phyloP scores from a whole-genome alignment of 2,888 invertebrate genomes.

The Tachina lurida region DNA sequence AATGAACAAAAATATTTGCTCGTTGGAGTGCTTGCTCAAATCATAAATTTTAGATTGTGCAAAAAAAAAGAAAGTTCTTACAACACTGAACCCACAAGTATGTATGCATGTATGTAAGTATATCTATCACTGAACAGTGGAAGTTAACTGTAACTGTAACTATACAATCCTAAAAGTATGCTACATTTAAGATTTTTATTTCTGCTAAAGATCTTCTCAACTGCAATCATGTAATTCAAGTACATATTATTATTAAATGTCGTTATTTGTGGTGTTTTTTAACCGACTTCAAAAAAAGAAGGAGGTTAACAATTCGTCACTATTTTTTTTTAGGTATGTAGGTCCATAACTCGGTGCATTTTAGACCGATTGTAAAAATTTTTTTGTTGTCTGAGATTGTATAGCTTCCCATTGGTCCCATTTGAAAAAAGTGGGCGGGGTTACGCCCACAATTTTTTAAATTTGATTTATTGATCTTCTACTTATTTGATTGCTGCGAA shows the following conservation, averaged over 20 bases:
- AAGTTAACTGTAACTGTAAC: neutral
- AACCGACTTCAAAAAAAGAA: too few species aligned
- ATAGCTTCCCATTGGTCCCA: too few species aligned
- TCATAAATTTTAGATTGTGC: conserved; percentile 8
- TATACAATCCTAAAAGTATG: conserved; percentile 45
- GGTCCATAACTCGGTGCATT: too few species aligned
- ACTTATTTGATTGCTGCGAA: too few species aligned
- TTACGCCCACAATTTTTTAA: too few species aligned
- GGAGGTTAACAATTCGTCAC: too few species aligned
- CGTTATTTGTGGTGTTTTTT: conserved; percentile 9
- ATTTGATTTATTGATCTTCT: too few species aligned
- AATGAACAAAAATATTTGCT: conserved; percentile 20
- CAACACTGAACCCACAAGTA: conserved; percentile 35
- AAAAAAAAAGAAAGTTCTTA: conserved; percentile 30
- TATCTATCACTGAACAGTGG: neutral
- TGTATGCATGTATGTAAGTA: neutral
- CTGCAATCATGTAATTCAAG: conserved; percentile 30
- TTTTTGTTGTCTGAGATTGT: too few species aligned
- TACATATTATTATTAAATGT: neutral
- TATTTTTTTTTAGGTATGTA: too few species aligned
- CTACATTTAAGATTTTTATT: conserved; percentile 30
- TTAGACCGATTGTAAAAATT: too few species aligned
- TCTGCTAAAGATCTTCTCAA: conserved; percentile 15
- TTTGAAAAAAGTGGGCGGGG: too few species aligned
- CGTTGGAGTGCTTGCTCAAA: neutral